Percentiles rank a stretch among this genome's conserved stretches.
Evolutionary conservation across 2,888 invertebrate species (phyloP).

Genomic region (Drosophila dives): DNA sequence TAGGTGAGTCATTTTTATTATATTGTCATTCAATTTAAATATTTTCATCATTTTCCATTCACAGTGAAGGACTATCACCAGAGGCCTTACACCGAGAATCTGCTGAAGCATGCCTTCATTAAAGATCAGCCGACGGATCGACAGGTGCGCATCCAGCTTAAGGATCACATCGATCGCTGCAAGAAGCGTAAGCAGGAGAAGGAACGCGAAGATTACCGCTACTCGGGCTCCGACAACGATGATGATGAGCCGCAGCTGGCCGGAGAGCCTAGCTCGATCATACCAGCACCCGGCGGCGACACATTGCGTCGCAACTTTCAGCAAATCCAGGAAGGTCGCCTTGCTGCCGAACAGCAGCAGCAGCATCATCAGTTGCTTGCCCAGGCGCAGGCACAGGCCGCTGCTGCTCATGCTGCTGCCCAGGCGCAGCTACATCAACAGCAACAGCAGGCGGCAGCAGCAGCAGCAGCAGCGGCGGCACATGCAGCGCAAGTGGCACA

Average conservation of each 20-base stretch:
- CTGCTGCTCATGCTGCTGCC: constrained; percentile 69
- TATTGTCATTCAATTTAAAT: neutral
- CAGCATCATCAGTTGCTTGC: constrained; percentile 81
- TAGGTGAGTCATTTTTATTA: constrained; percentile 85
- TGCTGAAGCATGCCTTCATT: constrained; percentile 98
- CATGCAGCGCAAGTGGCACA: constrained; percentile 67
- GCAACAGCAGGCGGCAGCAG: constrained; percentile 82
- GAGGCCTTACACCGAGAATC: constrained; percentile 98
- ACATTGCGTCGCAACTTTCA: constrained; percentile 99
- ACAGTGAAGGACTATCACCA: constrained; percentile 98
- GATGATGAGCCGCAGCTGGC: constrained; percentile 96
- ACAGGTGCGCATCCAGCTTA: constrained; percentile 98
- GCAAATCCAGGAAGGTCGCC: constrained; percentile 94
- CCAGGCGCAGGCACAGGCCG: constrained; percentile 62
- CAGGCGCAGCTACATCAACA: constrained; percentile 86
- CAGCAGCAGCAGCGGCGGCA: constrained; percentile 84
- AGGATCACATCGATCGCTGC: constrained; percentile 99
- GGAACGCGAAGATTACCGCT: constrained; percentile 91
- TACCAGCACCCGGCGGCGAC: constrained; percentile 94
- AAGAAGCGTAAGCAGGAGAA: constrained; percentile 97
- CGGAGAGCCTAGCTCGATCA: constrained; percentile 97
- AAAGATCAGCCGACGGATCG: constrained; percentile 99
- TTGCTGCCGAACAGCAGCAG: constrained; percentile 87
- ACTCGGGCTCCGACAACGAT: constrained; percentile 98
- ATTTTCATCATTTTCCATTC: constrained; percentile 4